phyloP scores from a whole-genome alignment of 2,113 vertebrate genomes.

The Neoarius graeffei region DNA sequence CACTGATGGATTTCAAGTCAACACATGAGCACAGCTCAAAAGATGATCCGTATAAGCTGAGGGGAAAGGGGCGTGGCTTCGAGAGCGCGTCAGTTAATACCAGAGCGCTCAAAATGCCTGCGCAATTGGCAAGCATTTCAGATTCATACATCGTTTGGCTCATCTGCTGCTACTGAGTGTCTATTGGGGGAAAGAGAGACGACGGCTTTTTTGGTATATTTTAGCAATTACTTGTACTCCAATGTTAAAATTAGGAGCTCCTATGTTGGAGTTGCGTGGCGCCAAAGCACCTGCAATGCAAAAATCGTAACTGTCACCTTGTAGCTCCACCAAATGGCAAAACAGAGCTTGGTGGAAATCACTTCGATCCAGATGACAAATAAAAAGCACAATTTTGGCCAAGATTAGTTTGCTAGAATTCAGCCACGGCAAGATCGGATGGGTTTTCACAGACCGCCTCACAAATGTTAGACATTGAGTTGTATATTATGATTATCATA shows the following conservation, averaged over 20 bases:
- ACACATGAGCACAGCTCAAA: neutral
- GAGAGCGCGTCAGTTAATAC: neutral
- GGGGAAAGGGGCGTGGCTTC: no score
- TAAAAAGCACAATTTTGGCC: neutral
- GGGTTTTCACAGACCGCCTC: neutral
- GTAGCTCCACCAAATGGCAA: neutral
- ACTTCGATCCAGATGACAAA: neutral
- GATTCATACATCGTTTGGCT: neutral
- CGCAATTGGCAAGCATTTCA: neutral
- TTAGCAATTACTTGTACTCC: neutral
- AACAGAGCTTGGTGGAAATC: neutral
- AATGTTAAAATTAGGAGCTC: neutral
- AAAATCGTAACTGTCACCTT: neutral
- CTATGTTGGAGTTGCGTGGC: neutral
- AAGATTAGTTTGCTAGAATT: neutral
- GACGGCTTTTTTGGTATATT: neutral
- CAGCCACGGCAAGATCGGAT: neutral
- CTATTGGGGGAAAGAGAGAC: neutral
- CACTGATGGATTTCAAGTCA: neutral
- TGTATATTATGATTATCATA: no score
- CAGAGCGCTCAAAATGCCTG: neutral
- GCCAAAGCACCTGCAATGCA: neutral
- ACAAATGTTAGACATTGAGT: neutral
- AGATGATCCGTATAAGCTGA: no score
- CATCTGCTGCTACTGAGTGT: neutral